Base-by-base conservation (phyloP, 1,140 invertebrate genomes). In the Eueides isabella region DNA sequence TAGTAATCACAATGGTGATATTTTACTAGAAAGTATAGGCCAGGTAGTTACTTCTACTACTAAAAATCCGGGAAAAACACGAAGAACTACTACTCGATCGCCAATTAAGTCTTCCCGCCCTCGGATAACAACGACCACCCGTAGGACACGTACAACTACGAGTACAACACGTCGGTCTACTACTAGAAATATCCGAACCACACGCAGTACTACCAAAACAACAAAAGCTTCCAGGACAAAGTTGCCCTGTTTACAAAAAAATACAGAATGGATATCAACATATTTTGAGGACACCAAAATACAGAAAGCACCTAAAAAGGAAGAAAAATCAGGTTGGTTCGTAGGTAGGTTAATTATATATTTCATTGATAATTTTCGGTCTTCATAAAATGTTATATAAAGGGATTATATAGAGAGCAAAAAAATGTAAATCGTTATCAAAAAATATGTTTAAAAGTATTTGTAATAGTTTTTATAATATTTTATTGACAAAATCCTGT, bases 291-390 rank as follows among this genome's bases (percentile, higher is more conserved):
- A 83, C 61, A 85, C 83, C 29, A 80, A 86, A 69, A 65, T 82
- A 38, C 84, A 91, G 44, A 89, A 84, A 23, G 74, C 82, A 28
- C 75, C 85, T 2, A 86, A 88, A 67, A 88, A 83, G 31, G 83
- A 89, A 77, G 75, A 74, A 68, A 90, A 86, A 81, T 75, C 89
- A 88, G 87, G 86, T 91, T 90, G 85, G 89, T 90, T 90, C 79
- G 55, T 83, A 85, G 88, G 86, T 89, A 85, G 77, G 89, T 90
- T 75, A 62, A 33, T 33, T 62, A 33, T 12, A 28, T 62, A 29
- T 62, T 61, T 5, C 28, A 61, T 61, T 62, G 9, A 55, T 26
- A 26, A 9, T 26, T 23, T 3, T 29, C 29, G n/a, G 2, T 68
- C 11, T 7, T 55, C 23, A 23, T 11, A 12, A 55, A 55, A 44